phyloP scores from a whole-genome alignment of 2,797 vertebrate species.

The Odontamblyopus rebecca region DNA sequence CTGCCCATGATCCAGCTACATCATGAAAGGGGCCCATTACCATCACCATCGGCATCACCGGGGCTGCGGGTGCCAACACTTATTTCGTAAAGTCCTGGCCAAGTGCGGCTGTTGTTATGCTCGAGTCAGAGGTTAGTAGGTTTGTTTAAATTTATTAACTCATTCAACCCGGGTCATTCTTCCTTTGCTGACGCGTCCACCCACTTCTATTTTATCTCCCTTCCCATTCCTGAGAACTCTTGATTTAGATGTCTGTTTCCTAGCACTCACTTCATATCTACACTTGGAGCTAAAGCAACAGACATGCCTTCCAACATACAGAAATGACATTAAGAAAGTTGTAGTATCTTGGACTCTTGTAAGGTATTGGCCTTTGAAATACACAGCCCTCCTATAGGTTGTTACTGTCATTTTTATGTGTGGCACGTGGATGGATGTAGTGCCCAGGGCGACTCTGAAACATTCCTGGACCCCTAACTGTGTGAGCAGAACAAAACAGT shows the following conservation, averaged over 20 bases:
- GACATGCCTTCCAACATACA: constrained; percentile 57
- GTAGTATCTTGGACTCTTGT: constrained; percentile 31
- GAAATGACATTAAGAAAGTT: not conserved
- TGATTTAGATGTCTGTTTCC: constrained; percentile 45
- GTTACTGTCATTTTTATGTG: constrained; percentile 57
- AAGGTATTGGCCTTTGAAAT: constrained; percentile 19
- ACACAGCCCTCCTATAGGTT: constrained; percentile 29
- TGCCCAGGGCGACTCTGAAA: constrained; percentile 39
- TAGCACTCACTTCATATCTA: constrained; percentile 33
- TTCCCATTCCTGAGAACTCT: constrained; percentile 43
- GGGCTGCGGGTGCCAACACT: constrained; percentile 91
- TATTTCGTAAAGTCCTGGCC: constrained; percentile 93
- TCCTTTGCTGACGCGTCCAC: constrained; percentile 43
- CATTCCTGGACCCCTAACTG: constrained; percentile 58
- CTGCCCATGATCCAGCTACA: constrained; percentile 73
- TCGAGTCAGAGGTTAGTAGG: constrained; percentile 89
- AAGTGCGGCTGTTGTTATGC: constrained; percentile 94
- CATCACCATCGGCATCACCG: constrained; percentile 76
- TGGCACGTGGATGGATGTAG: constrained; percentile 63
- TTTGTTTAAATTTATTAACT: constrained; percentile 9
- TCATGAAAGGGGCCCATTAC: constrained; percentile 85
- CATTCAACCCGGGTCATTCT: not conserved
- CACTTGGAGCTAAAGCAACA: constrained; percentile 67
- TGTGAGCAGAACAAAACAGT: constrained; percentile 49
- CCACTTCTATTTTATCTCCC: constrained; percentile 55